phyloP scores from a whole-genome alignment of 2,113 vertebrate genomes.

The Osmerus mordax region DNA sequence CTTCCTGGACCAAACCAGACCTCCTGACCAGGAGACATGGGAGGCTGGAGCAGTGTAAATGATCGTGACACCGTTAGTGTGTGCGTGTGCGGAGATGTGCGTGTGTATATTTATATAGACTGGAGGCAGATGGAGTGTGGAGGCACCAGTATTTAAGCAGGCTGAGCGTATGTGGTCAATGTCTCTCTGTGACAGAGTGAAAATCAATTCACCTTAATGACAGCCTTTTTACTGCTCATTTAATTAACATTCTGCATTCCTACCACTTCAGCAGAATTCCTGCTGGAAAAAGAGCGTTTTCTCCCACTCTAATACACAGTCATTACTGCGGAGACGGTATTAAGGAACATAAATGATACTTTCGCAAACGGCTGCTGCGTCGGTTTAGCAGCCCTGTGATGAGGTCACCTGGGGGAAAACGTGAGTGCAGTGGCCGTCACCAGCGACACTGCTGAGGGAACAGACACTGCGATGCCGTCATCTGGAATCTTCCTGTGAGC shows the following conservation, averaged over 20 bases:
- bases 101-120: neutral
- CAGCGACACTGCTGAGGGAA: neutral
- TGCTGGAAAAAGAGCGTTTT: slow-evolving; percentile 1
- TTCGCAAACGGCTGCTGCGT: neutral
- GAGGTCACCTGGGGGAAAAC: neutral
- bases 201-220: slow-evolving; percentile 63
- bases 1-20: too few relatives aligned
- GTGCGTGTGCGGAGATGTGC: too few relatives aligned
- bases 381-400: neutral
- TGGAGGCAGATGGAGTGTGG: slow-evolving; percentile 3
- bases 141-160: slow-evolving; percentile 12
- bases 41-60: too few relatives aligned
- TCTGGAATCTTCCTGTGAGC: neutral
- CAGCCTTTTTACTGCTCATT: slow-evolving; percentile 47
- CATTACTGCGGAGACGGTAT: slow-evolving; percentile 10
- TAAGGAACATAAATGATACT: neutral
- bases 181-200: slow-evolving; percentile 46
- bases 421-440: neutral
- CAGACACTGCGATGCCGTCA: neutral
- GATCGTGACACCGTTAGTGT: too few relatives aligned
- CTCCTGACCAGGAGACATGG: too few relatives aligned
- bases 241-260: slow-evolving; percentile 49
- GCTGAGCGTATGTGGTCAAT: slow-evolving; percentile 16
- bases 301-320: neutral
- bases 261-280: slow-evolving; percentile 35